A percentile compares a stretch with the other conserved stretches of the same genome.
These are phyloP conservation scores for Alcedo quadribrachys DNA, from an alignment of 2,797 vertebrate species.

Conservation along the genomic window DNA sequence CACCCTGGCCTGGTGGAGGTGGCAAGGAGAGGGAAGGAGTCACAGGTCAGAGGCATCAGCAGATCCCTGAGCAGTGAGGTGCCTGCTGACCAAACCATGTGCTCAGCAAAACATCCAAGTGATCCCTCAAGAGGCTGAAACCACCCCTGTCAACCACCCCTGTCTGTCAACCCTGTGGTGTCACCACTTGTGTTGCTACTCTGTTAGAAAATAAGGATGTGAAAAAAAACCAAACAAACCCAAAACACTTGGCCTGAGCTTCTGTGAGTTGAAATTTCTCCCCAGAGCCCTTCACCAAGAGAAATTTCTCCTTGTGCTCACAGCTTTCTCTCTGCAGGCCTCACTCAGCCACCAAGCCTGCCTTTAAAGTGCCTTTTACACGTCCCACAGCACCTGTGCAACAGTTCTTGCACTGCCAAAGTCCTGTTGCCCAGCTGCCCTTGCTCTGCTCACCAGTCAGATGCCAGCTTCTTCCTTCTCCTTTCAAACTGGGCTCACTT, in stretches of 20 bases:
- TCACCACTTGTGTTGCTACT: not conserved
- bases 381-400: not conserved
- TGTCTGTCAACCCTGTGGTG: not conserved
- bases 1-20: not conserved
- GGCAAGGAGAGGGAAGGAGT: not conserved
- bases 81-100: not conserved
- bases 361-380: not conserved
- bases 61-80: not conserved
- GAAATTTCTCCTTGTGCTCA: not conserved
- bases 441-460: not conserved
- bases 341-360: not conserved
- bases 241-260: not conserved
- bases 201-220: not conserved
- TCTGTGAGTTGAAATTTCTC: not conserved
- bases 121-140: not conserved
- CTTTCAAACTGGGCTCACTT: not conserved
- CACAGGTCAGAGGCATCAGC: not conserved
- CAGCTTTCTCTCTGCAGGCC: not conserved
- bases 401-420: not conserved
- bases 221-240: accelerated
- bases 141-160: not conserved
- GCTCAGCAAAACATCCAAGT: not conserved
- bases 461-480: not conserved
- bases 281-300: not conserved
- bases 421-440: not conserved